These are phyloP conservation scores for Hetaerina titia DNA, from an alignment of 2,888 invertebrate species.

Conservation along the genomic window DNA sequence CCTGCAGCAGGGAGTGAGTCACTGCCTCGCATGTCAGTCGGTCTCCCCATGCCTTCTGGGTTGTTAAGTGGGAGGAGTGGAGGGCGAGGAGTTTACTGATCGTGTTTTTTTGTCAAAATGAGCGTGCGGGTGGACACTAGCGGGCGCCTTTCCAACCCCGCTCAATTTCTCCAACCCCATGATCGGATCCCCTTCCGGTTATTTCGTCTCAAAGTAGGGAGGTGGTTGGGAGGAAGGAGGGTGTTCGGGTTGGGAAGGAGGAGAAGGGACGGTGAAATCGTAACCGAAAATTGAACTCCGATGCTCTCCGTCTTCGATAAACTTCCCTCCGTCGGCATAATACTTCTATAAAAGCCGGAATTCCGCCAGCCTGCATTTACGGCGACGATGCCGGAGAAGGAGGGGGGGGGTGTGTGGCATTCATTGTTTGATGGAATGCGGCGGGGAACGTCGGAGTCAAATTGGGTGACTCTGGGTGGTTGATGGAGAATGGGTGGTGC, in stretches of 20 bases:
- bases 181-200: not conserved
- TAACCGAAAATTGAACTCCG: slow-evolving; percentile 43
- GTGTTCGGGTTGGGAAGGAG: not conserved
- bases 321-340: slow-evolving; percentile 48
- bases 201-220: not conserved
- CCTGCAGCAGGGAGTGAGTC: too few species aligned
- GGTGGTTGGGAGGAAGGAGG: not conserved
- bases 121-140: not conserved
- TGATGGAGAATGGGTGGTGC: not conserved
- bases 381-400: not conserved
- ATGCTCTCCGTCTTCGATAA: slow-evolving; percentile 37
- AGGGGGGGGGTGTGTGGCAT: not conserved
- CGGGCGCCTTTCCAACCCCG: not conserved
- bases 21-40: too few species aligned
- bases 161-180: not conserved
- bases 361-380: slow-evolving; percentile 31
- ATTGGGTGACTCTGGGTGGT: slow-evolving; percentile 1
- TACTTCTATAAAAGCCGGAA: slow-evolving; percentile 62
- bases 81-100: too few species aligned
- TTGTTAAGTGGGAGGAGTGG: too few species aligned
- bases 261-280: not conserved
- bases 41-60: too few species aligned
- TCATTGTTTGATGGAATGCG: slow-evolving; percentile 57
- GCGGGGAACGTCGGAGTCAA: slow-evolving; percentile 37
- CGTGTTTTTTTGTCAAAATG: too few species aligned